These are phyloP conservation scores for Meloe dianella DNA, from an alignment of 2,888 invertebrate genomes.

Conservation along the genomic window DNA sequence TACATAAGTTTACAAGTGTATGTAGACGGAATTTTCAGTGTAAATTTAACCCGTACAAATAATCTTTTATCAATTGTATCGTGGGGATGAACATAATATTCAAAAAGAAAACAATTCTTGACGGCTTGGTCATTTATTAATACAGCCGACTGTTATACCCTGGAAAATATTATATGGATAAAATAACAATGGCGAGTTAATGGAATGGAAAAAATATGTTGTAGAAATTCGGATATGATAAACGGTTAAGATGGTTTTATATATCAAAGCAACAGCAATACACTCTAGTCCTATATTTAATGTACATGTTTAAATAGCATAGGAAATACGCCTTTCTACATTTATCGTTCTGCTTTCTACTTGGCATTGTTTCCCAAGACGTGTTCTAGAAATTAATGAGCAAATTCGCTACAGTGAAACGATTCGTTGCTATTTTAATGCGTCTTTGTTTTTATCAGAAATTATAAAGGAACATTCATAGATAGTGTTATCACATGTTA, in stretches of 20 bases:
- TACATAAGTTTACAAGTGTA: background rate
- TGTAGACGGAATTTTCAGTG: background rate
- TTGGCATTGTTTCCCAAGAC: background rate
- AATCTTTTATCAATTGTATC: too few species aligned
- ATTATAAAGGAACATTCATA: too few species aligned
- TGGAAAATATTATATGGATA: slow-evolving; percentile 19
- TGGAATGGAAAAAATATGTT: slow-evolving; percentile 30
- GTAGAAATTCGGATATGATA: slow-evolving; percentile 28
- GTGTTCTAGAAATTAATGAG: background rate
- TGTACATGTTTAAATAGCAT: background rate
- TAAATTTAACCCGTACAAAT: too few species aligned
- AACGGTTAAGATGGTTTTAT: slow-evolving; percentile 22
- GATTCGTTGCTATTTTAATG: background rate
- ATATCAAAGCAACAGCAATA: background rate
- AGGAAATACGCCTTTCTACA: background rate
- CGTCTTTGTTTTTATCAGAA: too few species aligned
- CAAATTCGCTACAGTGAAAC: background rate
- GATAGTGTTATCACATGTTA: too few species aligned
- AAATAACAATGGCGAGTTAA: slow-evolving; percentile 27
- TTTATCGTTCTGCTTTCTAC: background rate
- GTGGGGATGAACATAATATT: too few species aligned
- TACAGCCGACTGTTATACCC: slow-evolving; percentile 9
- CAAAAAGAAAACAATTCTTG: background rate
- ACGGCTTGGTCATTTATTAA: slow-evolving; percentile 10
- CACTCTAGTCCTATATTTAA: background rate